A percentile compares a stretch with the other conserved stretches of the same genome.
phyloP scores from a whole-genome alignment of 2,797 vertebrate species.

The Peromyscus attwateri region DNA sequence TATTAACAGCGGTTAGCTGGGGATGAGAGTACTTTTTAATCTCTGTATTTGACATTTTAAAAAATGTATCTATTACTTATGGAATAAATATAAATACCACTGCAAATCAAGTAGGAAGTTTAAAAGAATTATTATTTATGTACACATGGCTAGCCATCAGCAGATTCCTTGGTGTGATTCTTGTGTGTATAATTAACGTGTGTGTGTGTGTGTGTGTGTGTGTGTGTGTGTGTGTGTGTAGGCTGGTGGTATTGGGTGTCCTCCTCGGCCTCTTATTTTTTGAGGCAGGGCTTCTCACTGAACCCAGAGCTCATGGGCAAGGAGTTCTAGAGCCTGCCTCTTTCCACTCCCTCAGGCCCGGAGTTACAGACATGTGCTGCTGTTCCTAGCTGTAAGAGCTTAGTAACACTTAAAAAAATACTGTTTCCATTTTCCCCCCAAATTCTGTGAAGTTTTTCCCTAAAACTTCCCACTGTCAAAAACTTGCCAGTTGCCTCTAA shows the following conservation, averaged over 20 bases:
- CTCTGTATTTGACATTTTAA: conserved; percentile 32
- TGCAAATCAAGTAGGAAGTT: conserved; percentile 32
- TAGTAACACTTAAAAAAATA: not conserved
- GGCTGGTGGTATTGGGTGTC: too few species aligned
- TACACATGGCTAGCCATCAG: not conserved
- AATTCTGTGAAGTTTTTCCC: not conserved
- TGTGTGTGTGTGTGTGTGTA: too few species aligned
- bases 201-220: too few species aligned
- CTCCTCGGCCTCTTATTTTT: not conserved
- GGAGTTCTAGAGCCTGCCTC: not conserved
- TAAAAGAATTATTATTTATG: conserved; percentile 28
- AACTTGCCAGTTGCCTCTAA: not conserved
- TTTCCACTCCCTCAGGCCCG: not conserved
- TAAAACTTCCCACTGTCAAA: not conserved
- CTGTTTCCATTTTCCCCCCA: not conserved
- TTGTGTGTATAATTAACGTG: not conserved
- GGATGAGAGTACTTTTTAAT: not conserved
- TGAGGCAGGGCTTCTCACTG: not conserved
- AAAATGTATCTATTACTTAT: not conserved
- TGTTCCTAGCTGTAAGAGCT: not conserved
- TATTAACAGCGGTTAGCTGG: not conserved
- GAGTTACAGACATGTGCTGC: not conserved
- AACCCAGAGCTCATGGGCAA: not conserved
- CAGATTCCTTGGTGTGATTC: not conserved
- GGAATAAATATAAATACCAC: not conserved